Evolutionary conservation across 2,113 vertebrate species (phyloP).

Genomic region (Zeus faber): DNA sequence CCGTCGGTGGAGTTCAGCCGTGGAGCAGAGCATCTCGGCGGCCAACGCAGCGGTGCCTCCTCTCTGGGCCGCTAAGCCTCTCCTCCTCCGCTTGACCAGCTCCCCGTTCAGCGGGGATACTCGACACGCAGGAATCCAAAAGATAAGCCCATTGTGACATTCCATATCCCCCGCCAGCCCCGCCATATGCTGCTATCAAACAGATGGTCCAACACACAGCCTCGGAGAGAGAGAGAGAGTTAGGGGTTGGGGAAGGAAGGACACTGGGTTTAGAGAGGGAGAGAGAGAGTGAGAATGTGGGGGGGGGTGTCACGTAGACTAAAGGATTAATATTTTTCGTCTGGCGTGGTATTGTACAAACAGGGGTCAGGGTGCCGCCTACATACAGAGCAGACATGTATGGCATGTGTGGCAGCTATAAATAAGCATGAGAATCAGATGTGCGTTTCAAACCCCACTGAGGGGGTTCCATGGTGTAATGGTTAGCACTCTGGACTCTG

Average conservation of each 20-base stretch:
- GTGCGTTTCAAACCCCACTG: neutral
- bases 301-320: conserved; percentile 3
- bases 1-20: no score
- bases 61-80: no score
- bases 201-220: conserved; percentile 47
- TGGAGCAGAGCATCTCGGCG: no score
- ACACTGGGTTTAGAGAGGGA: conserved; percentile 4
- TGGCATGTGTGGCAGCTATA: neutral
- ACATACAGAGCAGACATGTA: conserved; percentile 15
- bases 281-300: conserved; percentile 20
- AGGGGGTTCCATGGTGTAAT: conserved; percentile 28
- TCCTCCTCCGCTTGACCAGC: no score
- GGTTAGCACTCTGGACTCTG: conserved; percentile 61
- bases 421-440: neutral
- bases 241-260: conserved; percentile 14
- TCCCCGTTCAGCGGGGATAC: no score
- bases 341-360: conserved; percentile 28
- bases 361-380: neutral
- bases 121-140: no score
- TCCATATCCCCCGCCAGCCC: conserved; percentile 18
- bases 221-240: conserved; percentile 18
- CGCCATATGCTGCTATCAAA: conserved; percentile 29
- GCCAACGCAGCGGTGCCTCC: no score
- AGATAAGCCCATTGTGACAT: conserved; percentile 21
- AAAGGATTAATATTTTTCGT: conserved; percentile 31